A percentile compares a stretch with the other conserved stretches of the same genome.
phyloP scores from a whole-genome alignment of 1,140 invertebrate species.

The Lucilia cuprina region DNA sequence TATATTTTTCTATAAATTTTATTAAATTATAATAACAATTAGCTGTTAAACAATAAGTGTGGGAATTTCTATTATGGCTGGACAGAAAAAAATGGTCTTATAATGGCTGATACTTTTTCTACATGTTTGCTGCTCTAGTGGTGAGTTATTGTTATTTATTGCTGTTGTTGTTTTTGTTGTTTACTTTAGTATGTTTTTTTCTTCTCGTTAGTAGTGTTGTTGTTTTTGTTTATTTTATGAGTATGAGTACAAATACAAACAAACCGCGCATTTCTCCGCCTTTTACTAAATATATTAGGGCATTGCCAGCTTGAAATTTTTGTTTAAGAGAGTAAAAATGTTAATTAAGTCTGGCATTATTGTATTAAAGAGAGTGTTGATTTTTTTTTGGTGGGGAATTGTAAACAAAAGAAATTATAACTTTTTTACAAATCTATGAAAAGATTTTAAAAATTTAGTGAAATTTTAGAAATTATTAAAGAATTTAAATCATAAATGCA shows the following conservation, averaged over 20 bases:
- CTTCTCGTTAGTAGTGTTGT: background rate
- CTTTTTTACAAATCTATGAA: too few relatives aligned
- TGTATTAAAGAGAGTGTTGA: background rate
- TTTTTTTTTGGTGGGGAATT: background rate
- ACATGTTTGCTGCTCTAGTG: conserved; percentile 9
- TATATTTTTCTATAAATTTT: background rate
- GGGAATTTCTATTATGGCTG: background rate
- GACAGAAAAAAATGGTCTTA: background rate
- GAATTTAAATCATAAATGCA: too few relatives aligned
- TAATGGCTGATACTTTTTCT: conserved; percentile 2
- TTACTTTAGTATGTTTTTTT: background rate
- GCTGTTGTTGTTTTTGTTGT: too few relatives aligned
- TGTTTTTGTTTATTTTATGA: background rate
- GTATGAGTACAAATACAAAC: background rate
- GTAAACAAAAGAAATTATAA: too few relatives aligned
- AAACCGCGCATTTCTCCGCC: conserved; percentile 32
- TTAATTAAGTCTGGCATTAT: too few relatives aligned
- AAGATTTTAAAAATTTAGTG: too few relatives aligned
- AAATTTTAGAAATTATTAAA: too few relatives aligned
- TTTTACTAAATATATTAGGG: background rate
- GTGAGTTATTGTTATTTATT: background rate
- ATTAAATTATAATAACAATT: background rate
- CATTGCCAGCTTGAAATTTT: background rate
- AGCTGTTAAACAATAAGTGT: background rate
- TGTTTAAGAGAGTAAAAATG: background rate